Percentiles rank a stretch among this genome's conserved stretches.
Conservation (phyloP, 2,797 vertebrate genomes). For the Simalia tracyae region DNA sequence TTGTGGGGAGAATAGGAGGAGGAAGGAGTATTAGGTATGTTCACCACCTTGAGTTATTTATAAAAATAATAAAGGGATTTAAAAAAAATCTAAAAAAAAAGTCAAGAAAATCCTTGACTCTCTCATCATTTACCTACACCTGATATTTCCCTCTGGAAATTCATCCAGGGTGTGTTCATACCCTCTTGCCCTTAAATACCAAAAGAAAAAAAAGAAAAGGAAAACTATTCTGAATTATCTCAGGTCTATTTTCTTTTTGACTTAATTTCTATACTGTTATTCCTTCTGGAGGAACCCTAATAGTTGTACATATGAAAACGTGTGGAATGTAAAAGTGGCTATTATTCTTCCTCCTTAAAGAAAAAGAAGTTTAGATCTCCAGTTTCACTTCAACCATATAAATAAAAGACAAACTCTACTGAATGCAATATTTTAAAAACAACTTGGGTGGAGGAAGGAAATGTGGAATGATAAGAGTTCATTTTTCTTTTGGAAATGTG, state of each 20-base stretch:
- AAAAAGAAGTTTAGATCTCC: background rate
- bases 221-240: background rate
- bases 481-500: conserved; percentile 45
- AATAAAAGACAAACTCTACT: background rate
- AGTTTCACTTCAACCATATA: background rate
- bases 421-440: conserved; percentile 14
- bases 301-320: background rate
- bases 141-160: background rate
- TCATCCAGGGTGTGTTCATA: background rate
- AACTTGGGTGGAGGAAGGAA: background rate
- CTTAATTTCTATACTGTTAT: background rate
- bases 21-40: no score
- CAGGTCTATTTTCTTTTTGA: background rate
- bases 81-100: background rate
- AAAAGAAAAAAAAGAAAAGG: background rate
- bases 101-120: background rate
- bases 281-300: background rate
- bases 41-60: no score
- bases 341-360: background rate
- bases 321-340: background rate
- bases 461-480: background rate
- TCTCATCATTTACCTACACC: background rate
- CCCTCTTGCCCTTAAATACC: background rate
- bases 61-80: no score
- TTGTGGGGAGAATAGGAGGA: no score